These are phyloP conservation scores for Cephus rjabovi DNA, from an alignment of 2,888 invertebrate species.

Conservation along the genomic window DNA sequence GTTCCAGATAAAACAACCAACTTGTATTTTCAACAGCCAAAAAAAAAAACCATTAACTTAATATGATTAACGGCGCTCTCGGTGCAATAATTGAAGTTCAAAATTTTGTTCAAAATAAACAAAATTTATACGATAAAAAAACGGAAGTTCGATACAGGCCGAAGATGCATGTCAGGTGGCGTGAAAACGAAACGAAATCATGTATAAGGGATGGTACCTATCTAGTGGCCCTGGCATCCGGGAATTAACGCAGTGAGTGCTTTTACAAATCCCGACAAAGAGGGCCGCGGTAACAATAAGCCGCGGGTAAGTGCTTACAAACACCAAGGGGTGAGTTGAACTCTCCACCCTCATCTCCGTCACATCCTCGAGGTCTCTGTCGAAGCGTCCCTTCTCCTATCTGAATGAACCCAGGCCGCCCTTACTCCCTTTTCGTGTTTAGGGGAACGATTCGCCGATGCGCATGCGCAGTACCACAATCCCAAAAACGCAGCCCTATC, in stretches of 20 bases:
- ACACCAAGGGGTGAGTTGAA: conserved; percentile 40
- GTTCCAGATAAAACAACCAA: neutral
- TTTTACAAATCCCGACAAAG: conserved; percentile 58
- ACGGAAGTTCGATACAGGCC: neutral
- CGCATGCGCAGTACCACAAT: neutral
- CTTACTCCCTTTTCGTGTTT: neutral
- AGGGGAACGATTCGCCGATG: neutral
- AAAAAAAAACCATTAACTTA: no score
- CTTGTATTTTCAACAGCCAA: neutral
- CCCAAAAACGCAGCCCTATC: neutral
- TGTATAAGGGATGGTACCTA: conserved; percentile 13
- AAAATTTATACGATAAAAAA: neutral
- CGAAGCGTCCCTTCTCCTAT: neutral
- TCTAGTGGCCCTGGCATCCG: conserved; percentile 32
- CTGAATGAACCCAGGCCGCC: neutral
- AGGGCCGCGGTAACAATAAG: conserved; percentile 57
- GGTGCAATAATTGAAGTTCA: no score
- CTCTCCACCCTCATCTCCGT: neutral
- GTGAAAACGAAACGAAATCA: conserved; percentile 19
- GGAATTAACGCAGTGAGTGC: conserved; percentile 56
- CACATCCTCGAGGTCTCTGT: neutral
- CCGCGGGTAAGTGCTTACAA: conserved; percentile 55
- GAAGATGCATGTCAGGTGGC: neutral
- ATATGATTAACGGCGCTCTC: no score
- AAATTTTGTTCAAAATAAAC: neutral